Conservation (phyloP, 2,888 invertebrate genomes). For the Antitype chi region DNA sequence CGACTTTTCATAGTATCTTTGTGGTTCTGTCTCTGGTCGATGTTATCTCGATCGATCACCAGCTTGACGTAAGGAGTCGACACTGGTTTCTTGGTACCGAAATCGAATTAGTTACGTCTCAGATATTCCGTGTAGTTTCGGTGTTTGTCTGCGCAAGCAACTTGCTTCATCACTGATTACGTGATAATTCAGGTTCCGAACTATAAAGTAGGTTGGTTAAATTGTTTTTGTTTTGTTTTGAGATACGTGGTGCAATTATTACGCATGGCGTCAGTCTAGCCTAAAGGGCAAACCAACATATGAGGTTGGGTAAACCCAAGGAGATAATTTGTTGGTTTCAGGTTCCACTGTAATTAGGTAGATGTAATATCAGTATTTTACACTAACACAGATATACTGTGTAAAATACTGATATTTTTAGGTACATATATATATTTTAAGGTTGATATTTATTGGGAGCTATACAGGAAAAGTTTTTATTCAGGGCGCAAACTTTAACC, state of each 20-base stretch:
- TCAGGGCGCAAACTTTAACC: no score
- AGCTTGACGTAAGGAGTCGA: constrained; percentile 67
- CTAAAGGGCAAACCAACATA: constrained; percentile 3
- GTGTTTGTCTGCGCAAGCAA: constrained; percentile 34
- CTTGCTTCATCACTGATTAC: constrained; percentile 60
- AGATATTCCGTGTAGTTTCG: constrained; percentile 59
- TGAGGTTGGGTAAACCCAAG: constrained; percentile 29
- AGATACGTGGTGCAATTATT: constrained; percentile 24
- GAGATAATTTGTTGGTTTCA: neutral
- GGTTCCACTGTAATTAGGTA: neutral
- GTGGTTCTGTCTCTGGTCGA: constrained; percentile 20
- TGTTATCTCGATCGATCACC: constrained; percentile 74
- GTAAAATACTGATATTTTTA: no score
- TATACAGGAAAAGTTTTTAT: no score
- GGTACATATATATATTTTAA: no score
- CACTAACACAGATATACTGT: no score
- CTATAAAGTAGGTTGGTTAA: constrained; percentile 35
- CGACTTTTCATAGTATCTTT: constrained; percentile 48
- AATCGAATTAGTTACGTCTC: constrained; percentile 63
- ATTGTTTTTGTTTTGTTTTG: constrained; percentile 30
- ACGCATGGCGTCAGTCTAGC: neutral
- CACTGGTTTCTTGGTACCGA: constrained; percentile 60
- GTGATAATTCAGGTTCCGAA: constrained; percentile 35
- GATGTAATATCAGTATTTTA: neutral
- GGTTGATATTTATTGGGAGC: no score